A percentile compares a stretch with the other conserved stretches of the same genome.
Conservation (phyloP, 2,113 vertebrate species). For the Erythrocercus mccallii region DNA sequence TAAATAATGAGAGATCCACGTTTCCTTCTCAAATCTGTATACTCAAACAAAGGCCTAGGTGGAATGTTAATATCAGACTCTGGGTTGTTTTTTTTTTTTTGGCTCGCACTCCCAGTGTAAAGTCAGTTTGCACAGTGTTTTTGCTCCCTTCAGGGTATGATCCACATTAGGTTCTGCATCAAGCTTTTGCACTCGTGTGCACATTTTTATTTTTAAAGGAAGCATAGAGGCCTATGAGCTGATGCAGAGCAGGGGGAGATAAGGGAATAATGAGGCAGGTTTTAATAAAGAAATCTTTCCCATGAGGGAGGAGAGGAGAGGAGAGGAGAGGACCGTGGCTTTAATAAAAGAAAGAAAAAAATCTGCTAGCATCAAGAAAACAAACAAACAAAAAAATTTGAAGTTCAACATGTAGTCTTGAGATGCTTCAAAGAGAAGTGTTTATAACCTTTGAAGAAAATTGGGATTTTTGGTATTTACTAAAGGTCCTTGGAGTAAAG, state of each 20-base stretch:
- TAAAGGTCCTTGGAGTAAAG: neutral
- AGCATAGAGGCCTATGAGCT: neutral
- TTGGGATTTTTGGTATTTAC: neutral
- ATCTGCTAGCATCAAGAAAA: neutral
- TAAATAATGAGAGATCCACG: neutral
- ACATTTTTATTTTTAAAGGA: neutral
- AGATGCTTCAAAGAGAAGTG: neutral
- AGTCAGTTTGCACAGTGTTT: neutral
- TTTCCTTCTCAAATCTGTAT: neutral
- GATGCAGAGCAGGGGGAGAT: neutral
- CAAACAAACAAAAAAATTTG: neutral
- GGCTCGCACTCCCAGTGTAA: neutral
- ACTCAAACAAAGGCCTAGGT: neutral
- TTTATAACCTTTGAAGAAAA: neutral
- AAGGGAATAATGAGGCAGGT: neutral
- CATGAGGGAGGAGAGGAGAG: neutral
- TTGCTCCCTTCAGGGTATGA: neutral
- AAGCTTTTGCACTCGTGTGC: neutral
- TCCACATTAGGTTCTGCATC: neutral
- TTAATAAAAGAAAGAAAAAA: slow-evolving; percentile 15
- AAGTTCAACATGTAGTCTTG: neutral
- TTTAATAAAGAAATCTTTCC: slow-evolving; percentile 44
- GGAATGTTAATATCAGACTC: neutral
- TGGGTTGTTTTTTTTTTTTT: neutral
- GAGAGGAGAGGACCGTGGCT: neutral